Evolutionary conservation across 1,140 invertebrate genomes (phyloP).

Genomic region (Bombus superbus): DNA sequence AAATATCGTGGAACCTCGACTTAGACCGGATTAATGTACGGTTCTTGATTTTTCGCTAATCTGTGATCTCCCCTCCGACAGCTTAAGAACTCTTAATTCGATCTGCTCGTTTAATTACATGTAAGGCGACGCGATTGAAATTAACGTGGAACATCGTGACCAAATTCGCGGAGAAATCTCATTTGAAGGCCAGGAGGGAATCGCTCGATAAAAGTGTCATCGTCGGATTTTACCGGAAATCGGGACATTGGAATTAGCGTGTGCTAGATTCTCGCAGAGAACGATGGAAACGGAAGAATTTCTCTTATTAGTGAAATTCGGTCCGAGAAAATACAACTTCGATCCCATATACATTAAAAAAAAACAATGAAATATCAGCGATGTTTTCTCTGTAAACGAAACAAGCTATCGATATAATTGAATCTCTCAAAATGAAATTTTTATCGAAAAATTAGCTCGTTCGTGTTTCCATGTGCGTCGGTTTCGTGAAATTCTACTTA

Average conservation of each 20-base stretch:
- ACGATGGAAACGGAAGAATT: background rate
- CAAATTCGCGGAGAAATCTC: slow-evolving; percentile 12
- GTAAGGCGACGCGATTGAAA: slow-evolving; percentile 42
- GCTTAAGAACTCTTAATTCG: slow-evolving; percentile 45
- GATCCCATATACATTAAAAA: too few relatives aligned
- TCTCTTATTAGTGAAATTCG: background rate
- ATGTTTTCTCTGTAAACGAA: too few relatives aligned
- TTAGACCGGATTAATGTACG: slow-evolving; percentile 51
- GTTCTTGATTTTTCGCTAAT: slow-evolving; percentile 46
- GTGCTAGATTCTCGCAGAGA: background rate
- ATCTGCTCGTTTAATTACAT: slow-evolving; percentile 28
- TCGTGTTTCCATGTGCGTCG: background rate
- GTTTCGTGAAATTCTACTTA: background rate
- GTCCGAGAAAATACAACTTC: background rate
- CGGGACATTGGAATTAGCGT: slow-evolving; percentile 16
- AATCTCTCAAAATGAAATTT: too few relatives aligned
- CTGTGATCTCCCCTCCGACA: slow-evolving; percentile 24
- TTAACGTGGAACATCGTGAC: slow-evolving; percentile 26
- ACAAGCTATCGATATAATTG: too few relatives aligned
- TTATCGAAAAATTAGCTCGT: too few relatives aligned
- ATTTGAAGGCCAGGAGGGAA: background rate
- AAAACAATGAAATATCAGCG: too few relatives aligned
- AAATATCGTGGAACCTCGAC: slow-evolving; percentile 4
- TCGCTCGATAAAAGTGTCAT: slow-evolving; percentile 14
- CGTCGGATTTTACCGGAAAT: slow-evolving; percentile 18